Evolutionary conservation across 2,113 vertebrate species (phyloP), one percentile per base, ranked within the genome.

Genomic region (Perca flavescens): DNA sequence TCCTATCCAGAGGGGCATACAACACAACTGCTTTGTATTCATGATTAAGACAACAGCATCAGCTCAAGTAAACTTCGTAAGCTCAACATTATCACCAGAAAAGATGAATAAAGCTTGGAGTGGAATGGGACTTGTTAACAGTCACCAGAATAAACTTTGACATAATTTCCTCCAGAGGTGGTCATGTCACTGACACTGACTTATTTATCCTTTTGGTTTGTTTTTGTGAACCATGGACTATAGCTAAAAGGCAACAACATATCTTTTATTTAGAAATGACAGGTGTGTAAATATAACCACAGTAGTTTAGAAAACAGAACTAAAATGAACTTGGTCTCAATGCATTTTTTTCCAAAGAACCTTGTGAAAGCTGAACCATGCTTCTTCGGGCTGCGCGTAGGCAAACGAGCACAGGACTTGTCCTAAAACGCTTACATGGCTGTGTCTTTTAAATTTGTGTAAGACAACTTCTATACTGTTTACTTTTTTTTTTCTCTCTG

Each of bases 1-100:
- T 88, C 53, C 40, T 67, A 79, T 67, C 84, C 85, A 74, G 74
- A 85, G 79, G 82, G 82, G 66, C 57, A 82, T 70, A 75, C 74
- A 62, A 75, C 74, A 62, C 83, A 64, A 72, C 75, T 84, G 86
- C 79, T 91, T 77, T 87, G 85, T 85, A 82, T 90, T 88, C 88
- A 78, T 74, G 74, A 88, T 85, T 81, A 85, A 77, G 60, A 65
- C 67, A 63, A 66, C 79, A 50, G 58, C 77, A 28, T 57, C 65
- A 63, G 54, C 86, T 87, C 69, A 74, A 79, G 53, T 40, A 34
- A 75, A 28, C 46, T 13, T 36, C 63, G 53, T 53, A 17, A 72
- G 61, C 28, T 34, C 58, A n/a, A 46, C 57, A 31, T 57, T 49
- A 67, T 47, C 67, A 49, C 56, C 74, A 62, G 53, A 61, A 58